Evolutionary conservation across 2,113 vertebrate species (phyloP), one percentile per base, ranked within the genome.

Genomic region (Stictonetta naevosa): DNA sequence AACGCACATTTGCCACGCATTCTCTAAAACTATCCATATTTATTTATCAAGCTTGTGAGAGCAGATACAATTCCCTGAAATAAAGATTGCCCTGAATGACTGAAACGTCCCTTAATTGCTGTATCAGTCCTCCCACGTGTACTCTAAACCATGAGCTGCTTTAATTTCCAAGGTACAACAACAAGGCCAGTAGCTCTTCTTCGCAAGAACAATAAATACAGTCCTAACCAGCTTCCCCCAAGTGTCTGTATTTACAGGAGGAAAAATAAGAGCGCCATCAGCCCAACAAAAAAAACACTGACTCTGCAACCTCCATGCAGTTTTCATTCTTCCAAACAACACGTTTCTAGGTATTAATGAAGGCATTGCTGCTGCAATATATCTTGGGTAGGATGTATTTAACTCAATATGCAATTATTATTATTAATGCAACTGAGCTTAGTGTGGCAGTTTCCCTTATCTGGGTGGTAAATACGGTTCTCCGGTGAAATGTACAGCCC

Each of bases 141-240:
- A 69, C 75, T 88, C 38, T 85, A 79, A 91, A 73, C 59, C 44
- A 82, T 56, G n/a, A 82, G 34, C 42, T 91, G 42, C 42, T 72
- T 86, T 93, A 11, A 82, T 92, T 93, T 93, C 56, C 75, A 66
- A 90, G 82, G 92, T 83, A 73, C 52, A 92, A 56, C 83, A 67
- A 66, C 33, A 68, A 22, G 23, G 33, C 36, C 56, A 71, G 64
- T 67, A 93, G 79, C 50, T 79, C 44, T 52, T 44, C 12, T 55
- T 86, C 86, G n/a, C 34, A 68, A 33, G 42, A 93, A 55, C 64
- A 88, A 77, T 90, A 93, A 96, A 80, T 86, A 63, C 28, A 0
- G 0, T 75, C 60, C 60, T 46, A 90, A 90, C 72, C 7, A 2
- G 46, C 77, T 88, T 92, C 79, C 60, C 81, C 69, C 63, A 90